Conservation (phyloP, 2,888 invertebrate genomes). For the Hoplodrina ambigua region DNA sequence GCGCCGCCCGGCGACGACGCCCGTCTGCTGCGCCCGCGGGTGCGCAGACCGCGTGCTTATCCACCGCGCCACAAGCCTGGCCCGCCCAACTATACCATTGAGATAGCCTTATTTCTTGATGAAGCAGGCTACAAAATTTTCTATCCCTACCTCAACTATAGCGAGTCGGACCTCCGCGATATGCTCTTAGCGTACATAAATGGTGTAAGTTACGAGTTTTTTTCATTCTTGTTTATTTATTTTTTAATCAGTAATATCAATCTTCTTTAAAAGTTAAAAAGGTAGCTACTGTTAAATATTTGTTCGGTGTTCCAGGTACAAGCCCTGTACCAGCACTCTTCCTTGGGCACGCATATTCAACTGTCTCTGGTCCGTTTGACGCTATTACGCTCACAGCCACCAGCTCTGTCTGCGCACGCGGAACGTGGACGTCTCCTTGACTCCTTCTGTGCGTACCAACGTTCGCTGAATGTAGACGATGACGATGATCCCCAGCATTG, state of each 20-base stretch:
- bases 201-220: constrained; percentile 88
- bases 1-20: constrained; percentile 85
- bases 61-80: constrained; percentile 69
- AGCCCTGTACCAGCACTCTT: constrained; percentile 94
- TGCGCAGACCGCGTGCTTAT: constrained; percentile 75
- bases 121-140: constrained; percentile 93
- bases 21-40: constrained; percentile 75
- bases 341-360: constrained; percentile 92
- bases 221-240: background rate
- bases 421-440: constrained; percentile 93
- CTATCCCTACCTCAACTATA: constrained; percentile 92
- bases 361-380: constrained; percentile 93
- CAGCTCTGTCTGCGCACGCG: constrained; percentile 91
- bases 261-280: background rate
- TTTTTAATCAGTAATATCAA: background rate
- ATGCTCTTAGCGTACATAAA: constrained; percentile 95
- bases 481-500: constrained; percentile 94
- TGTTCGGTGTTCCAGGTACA: constrained; percentile 90
- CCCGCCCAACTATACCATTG: constrained; percentile 90
- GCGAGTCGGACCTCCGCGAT: constrained; percentile 92
- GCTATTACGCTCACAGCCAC: constrained; percentile 92
- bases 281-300: constrained; percentile 39
- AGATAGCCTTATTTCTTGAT: constrained; percentile 94
- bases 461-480: constrained; percentile 91
- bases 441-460: constrained; percentile 94